Evolutionary conservation across 2,888 invertebrate species (phyloP), one percentile per base, ranked within the genome.

Genomic region (Saturnia japonica): DNA sequence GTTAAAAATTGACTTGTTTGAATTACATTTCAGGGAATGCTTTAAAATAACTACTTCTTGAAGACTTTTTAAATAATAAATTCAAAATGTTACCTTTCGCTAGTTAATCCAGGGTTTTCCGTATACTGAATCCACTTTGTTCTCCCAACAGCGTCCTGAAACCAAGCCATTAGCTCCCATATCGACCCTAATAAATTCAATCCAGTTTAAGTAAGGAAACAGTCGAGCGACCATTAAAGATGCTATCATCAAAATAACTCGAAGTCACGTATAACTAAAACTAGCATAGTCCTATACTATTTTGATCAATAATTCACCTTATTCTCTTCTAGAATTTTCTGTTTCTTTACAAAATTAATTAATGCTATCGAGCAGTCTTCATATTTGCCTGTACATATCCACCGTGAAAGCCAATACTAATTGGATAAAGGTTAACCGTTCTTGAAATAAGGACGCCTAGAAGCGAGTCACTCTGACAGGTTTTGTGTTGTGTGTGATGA

Each of bases 121-220:
- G 25, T 60, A 60, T 28, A 14, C 11, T 60, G 11, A 14, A 60
- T 28, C 57, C 28, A 28, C 25, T 25, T 28, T 60, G 57, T 60
- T 28, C 57, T 60, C 28, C 28, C 57, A 60, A 6, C 14, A 28
- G 57, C 16, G 28, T 60, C 25, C 14, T 60, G 57, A 14, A 60
- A 9, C 25, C 28, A 60, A 28, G 12, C 57, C 57, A 60, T 60
- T 60, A 60, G 57, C 28, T 28, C 14, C 6, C 57, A 25, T 28
- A 60, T 60, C 57, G 28, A 60, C 57, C 57, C 57, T 60, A 60
- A 60, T 60, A 60, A 60, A 60, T 60, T 60, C 57, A 60, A 60
- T 60, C 57, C 57, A 60, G 25, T 60, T 60, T 60, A 60, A 60
- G 57, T 60, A 28, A 25, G 57, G 25, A 25, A 57, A 25, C 57